Evolutionary conservation across 2,888 invertebrate species (phyloP), one percentile per base, ranked within the genome.

Genomic region (Leptopilina syphax): DNA sequence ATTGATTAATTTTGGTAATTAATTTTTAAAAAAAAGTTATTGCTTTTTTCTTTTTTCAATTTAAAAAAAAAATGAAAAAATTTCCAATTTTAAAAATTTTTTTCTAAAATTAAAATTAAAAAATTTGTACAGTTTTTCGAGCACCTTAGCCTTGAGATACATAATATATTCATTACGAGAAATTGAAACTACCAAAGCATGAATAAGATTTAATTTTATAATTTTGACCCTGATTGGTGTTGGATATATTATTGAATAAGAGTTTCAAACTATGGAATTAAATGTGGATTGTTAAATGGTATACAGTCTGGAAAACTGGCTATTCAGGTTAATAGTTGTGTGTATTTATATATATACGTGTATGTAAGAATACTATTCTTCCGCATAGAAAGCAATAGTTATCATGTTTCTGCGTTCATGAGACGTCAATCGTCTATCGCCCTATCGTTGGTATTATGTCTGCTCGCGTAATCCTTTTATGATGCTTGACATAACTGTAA

Each of bases 341-440:
- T 9, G 10, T 44, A 7, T 7, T 1, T 44, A 44, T 44, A 34
- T 34, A 34, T 34, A 47, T 47, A 47, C 7, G 47, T 47, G 12
- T 50, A 12, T 50, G 50, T 50, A 50, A 9, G 10, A 78, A 76
- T 68, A 68, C 68, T 67, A 76, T 65, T 77, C 82, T 82, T 82
- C 82, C 82, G 82, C 76, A 76, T 82, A 82, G 82, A 82, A 82
- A 82, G 82, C 79, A 68, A 79, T 81, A 70, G 78, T 81, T 81
- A 79, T 81, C 78, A 77, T 77, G 76, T 76, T 76, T 3, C 65
- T 10, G 10, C 50, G 76, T 78, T 54, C 18, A 78, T 67, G 76
- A 73, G 76, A 76, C 54, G 13, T 70, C 7, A 54, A 57, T 68
- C 9, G 65, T 13, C 27, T 24, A 68, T 70, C 50, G 54, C 54